Conservation (phyloP, 2,113 vertebrate species). For the Apeltes quadracus region DNA sequence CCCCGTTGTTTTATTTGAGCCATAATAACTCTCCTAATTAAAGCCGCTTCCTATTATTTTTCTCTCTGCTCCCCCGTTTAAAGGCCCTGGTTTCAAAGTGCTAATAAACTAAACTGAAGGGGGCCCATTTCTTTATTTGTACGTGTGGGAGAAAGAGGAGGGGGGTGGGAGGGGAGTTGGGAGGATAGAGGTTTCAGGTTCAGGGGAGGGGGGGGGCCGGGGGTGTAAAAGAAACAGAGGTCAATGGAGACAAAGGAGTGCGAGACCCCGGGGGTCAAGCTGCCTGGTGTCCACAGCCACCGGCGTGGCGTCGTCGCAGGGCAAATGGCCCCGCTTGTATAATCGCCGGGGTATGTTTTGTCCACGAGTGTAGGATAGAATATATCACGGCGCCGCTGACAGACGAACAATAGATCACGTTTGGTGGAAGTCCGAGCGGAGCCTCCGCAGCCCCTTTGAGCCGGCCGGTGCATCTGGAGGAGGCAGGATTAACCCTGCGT, state of each 20-base stretch:
- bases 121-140: slow-evolving; percentile 76
- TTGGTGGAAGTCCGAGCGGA: slow-evolving; percentile 70
- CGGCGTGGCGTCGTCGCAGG: slow-evolving; percentile 58
- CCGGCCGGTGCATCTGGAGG: slow-evolving; percentile 67
- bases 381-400: slow-evolving; percentile 80
- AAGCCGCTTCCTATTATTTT: slow-evolving; percentile 69
- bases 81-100: slow-evolving; percentile 74
- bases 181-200: slow-evolving; percentile 70
- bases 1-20: slow-evolving; percentile 74
- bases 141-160: slow-evolving; percentile 58
- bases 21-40: slow-evolving; percentile 76
- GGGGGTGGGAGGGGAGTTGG: slow-evolving; percentile 16
- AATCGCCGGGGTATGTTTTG: slow-evolving; percentile 78
- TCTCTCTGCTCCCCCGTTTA: slow-evolving; percentile 57
- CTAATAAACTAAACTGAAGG: slow-evolving; percentile 80
- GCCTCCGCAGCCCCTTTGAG: slow-evolving; percentile 63
- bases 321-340: slow-evolving; percentile 67
- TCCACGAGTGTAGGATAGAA: slow-evolving; percentile 74
- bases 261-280: slow-evolving; percentile 76
- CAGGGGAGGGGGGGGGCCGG: slow-evolving; percentile 72
- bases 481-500: slow-evolving; percentile 68
- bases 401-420: slow-evolving; percentile 77
- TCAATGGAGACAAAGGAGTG: slow-evolving; percentile 78
- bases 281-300: slow-evolving; percentile 79
- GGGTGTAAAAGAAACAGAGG: slow-evolving; percentile 77